These are phyloP conservation scores for Epistrophe grossulariae DNA, from an alignment of 2,888 invertebrate genomes.

Conservation along the genomic window DNA sequence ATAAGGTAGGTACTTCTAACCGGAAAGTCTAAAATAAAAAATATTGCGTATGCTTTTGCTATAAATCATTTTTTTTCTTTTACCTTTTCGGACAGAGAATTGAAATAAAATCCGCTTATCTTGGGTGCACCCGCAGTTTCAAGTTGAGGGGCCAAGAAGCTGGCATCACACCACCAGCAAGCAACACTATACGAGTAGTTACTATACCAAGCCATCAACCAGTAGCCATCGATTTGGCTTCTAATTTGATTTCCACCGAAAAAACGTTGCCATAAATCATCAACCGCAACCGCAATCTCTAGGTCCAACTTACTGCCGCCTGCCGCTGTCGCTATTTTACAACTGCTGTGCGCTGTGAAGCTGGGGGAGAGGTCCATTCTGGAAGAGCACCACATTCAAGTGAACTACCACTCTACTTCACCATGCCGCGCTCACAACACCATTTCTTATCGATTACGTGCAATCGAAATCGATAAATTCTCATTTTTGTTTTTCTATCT, in stretches of 20 bases:
- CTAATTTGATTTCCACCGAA: slow-evolving; percentile 75
- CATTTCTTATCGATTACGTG: slow-evolving; percentile 73
- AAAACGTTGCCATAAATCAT: slow-evolving; percentile 73
- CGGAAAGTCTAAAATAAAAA: slow-evolving; percentile 42
- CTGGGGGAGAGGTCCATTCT: slow-evolving; percentile 40
- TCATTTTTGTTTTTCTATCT: slow-evolving; percentile 65
- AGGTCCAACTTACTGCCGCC: slow-evolving; percentile 23
- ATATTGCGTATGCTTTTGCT: slow-evolving; percentile 47
- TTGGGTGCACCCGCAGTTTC: slow-evolving; percentile 60
- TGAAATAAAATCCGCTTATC: slow-evolving; percentile 64
- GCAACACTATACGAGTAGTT: background rate
- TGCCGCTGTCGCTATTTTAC: slow-evolving; percentile 23
- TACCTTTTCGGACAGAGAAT: background rate
- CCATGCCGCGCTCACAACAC: slow-evolving; percentile 44
- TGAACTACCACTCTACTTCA: slow-evolving; percentile 15
- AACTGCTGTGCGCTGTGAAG: background rate
- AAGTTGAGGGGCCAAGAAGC: slow-evolving; percentile 38
- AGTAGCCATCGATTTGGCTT: slow-evolving; percentile 74
- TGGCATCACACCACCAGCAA: slow-evolving; percentile 20
- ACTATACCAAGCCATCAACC: slow-evolving; percentile 59
- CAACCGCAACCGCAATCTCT: slow-evolving; percentile 70
- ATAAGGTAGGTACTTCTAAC: background rate
- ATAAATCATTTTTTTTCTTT: slow-evolving; percentile 59
- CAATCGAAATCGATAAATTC: slow-evolving; percentile 76
- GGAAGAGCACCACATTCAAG: slow-evolving; percentile 51